Percentiles rank a stretch among this genome's conserved stretches.
Conservation (phyloP, 2,888 invertebrate species). For the Eurytoma adleriae region DNA sequence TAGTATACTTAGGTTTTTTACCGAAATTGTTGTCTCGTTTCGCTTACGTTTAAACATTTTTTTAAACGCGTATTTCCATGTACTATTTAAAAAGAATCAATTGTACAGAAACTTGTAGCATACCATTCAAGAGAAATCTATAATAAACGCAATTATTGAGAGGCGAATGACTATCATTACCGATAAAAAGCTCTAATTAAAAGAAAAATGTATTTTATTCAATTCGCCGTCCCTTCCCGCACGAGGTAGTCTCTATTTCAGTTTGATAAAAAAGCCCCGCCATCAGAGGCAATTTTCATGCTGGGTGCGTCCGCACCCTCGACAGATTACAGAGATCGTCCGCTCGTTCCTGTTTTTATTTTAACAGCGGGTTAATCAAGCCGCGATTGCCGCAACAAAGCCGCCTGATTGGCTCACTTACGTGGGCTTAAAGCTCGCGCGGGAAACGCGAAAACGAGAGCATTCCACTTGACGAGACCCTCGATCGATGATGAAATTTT, state of each 20-base stretch:
- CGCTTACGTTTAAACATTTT: too few species aligned
- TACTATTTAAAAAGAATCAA: too few species aligned
- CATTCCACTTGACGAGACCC: slow-evolving; percentile 36
- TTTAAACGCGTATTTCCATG: too few species aligned
- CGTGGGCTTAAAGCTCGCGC: slow-evolving; percentile 62
- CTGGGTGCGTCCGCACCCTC: background rate
- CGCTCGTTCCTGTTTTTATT: slow-evolving; percentile 61
- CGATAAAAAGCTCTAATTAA: too few species aligned
- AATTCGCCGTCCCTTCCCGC: background rate
- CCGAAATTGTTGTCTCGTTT: too few species aligned
- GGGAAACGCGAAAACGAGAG: slow-evolving; percentile 30
- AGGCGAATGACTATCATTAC: too few species aligned
- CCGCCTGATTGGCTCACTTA: slow-evolving; percentile 73
- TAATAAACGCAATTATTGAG: too few species aligned
- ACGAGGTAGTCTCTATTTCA: background rate
- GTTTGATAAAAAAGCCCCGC: slow-evolving; percentile 6
- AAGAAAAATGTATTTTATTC: background rate
- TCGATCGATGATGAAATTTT: slow-evolving; percentile 48
- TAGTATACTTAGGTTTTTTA: too few species aligned
- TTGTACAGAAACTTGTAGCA: too few species aligned
- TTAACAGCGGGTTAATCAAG: slow-evolving; percentile 69
- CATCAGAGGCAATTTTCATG: slow-evolving; percentile 20
- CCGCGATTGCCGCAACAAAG: slow-evolving; percentile 70
- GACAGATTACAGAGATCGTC: slow-evolving; percentile 48
- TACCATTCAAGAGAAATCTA: too few species aligned